Percentiles rank a stretch among this genome's conserved stretches.
phyloP scores from a whole-genome alignment of 2,113 vertebrate species.

The Hiodon tergisus region DNA sequence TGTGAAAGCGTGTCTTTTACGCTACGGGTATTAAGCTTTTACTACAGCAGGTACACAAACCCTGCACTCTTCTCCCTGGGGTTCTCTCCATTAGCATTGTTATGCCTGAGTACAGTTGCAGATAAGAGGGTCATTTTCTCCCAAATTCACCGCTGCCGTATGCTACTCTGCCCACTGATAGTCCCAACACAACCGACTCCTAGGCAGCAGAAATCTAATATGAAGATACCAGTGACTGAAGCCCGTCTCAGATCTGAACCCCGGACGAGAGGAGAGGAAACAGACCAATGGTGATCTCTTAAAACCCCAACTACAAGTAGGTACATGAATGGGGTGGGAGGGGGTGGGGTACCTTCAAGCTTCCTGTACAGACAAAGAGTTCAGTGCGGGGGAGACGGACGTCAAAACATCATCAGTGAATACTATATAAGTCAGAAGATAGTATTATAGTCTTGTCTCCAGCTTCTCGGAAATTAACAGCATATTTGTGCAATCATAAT shows the following conservation, averaged over 20 bases:
- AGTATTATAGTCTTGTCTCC: too few relatives aligned
- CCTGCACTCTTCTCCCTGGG: not conserved
- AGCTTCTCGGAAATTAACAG: too few relatives aligned
- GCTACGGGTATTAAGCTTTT: not conserved
- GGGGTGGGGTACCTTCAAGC: too few relatives aligned
- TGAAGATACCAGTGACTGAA: constrained; percentile 24
- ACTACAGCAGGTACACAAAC: not conserved
- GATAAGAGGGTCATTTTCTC: constrained; percentile 2
- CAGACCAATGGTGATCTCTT: not conserved
- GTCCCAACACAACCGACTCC: constrained; percentile 32
- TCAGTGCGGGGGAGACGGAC: too few relatives aligned
- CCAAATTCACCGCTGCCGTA: constrained; percentile 27
- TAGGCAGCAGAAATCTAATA: constrained; percentile 40
- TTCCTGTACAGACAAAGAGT: too few relatives aligned
- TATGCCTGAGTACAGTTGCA: constrained; percentile 14
- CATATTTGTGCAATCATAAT: too few relatives aligned
- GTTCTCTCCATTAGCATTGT: not conserved
- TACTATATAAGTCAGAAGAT: too few relatives aligned
- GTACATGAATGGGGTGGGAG: too few relatives aligned
- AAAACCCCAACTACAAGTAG: too few relatives aligned
- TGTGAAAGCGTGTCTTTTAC: too few relatives aligned
- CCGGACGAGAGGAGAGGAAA: constrained; percentile 29
- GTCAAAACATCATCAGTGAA: too few relatives aligned
- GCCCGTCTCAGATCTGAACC: constrained; percentile 35
- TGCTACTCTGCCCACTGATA: constrained; percentile 22